Conservation (phyloP, 2,113 vertebrate species). For the Scortum barcoo region DNA sequence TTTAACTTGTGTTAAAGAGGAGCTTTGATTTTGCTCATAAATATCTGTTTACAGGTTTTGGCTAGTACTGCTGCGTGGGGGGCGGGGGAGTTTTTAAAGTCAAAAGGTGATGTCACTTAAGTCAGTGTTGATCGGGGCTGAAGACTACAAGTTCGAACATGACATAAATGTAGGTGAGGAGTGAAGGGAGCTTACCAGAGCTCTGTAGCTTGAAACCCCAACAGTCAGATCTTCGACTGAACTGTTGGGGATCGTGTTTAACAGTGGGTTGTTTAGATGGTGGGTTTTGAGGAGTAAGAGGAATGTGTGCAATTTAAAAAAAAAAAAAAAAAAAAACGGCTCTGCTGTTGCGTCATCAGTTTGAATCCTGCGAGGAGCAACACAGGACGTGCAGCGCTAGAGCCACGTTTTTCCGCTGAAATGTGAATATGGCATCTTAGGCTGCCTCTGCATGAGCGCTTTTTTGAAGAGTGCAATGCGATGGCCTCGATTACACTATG, state of each 20-base stretch:
- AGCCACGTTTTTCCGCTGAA: slow-evolving; percentile 8
- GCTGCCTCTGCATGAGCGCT: slow-evolving; percentile 17
- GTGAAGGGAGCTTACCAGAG: neutral
- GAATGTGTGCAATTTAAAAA: neutral
- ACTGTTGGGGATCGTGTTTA: neutral
- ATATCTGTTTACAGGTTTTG: neutral
- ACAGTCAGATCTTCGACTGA: neutral
- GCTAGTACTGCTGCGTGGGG: neutral
- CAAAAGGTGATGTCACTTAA: neutral
- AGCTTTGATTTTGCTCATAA: neutral
- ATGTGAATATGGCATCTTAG: neutral
- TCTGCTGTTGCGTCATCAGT: neutral
- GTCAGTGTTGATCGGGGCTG: neutral
- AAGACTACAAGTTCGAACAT: neutral
- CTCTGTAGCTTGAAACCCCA: neutral
- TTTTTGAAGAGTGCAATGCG: slow-evolving; percentile 7
- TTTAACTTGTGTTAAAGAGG: neutral
- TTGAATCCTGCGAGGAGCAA: neutral
- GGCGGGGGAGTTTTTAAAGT: no score
- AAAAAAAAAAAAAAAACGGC: neutral
- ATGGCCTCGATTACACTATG: neutral
- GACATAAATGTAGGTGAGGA: neutral
- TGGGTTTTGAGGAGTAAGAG: neutral
- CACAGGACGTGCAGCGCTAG: neutral
- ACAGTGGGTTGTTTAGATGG: neutral